Percentiles rank a stretch among this genome's conserved stretches.
These are phyloP conservation scores for Megaceryle torquata DNA, from an alignment of 2,113 vertebrate genomes.

Conservation along the genomic window DNA sequence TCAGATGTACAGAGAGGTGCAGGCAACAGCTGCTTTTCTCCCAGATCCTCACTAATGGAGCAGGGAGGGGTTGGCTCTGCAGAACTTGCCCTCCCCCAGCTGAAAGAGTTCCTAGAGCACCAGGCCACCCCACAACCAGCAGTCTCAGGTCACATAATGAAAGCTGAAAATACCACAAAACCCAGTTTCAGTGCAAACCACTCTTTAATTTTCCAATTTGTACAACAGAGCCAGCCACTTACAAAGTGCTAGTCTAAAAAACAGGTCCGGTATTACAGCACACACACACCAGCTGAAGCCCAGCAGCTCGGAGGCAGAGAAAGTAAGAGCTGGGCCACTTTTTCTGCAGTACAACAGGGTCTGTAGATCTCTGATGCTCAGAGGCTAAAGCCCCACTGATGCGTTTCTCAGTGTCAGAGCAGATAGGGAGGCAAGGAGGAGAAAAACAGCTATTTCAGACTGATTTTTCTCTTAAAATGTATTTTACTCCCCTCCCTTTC, in stretches of 20 bases:
- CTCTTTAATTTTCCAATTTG: conserved; percentile 65
- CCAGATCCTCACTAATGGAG: not conserved
- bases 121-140: not conserved
- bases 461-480: not conserved
- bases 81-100: not conserved
- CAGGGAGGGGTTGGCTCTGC: not conserved
- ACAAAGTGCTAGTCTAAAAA: conserved; percentile 70
- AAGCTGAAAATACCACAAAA: conserved; percentile 2
- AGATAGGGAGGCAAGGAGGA: not conserved
- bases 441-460: not conserved
- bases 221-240: conserved; percentile 68
- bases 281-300: conserved; percentile 44
- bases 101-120: not conserved
- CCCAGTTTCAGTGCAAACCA: conserved; percentile 65
- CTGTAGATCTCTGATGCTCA: not conserved
- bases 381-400: not conserved
- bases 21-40: not conserved
- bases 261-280: conserved; percentile 55
- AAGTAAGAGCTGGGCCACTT: not conserved
- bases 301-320: conserved; percentile 24
- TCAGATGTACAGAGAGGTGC: not conserved
- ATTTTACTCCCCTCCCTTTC: not conserved
- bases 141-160: not conserved
- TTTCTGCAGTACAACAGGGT: conserved; percentile 41
- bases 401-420: not conserved